Conservation (phyloP, 1,140 invertebrate species). For the Drosophila lacteicornis region DNA sequence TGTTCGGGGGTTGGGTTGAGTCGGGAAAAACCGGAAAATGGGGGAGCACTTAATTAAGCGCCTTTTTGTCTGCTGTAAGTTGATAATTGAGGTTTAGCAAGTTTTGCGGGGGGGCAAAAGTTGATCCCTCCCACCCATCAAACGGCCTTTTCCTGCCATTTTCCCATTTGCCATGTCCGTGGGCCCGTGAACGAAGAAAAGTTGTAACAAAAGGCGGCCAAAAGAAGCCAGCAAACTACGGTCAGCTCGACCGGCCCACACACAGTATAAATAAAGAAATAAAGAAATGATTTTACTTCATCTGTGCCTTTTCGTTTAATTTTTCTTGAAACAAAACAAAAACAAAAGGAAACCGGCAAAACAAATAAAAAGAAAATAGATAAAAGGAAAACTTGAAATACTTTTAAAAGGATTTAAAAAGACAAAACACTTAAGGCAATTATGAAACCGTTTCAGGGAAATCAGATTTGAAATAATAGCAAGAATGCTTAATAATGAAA, state of each 20-base stretch:
- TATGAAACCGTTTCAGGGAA: not conserved
- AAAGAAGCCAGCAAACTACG: constrained; percentile 22
- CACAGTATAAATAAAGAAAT: constrained; percentile 22
- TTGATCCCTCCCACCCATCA: constrained; percentile 59
- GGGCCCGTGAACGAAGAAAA: constrained; percentile 38
- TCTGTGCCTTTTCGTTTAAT: constrained; percentile 10
- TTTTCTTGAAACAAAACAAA: constrained; percentile 6
- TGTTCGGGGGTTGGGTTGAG: not conserved
- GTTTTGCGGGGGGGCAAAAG: constrained; percentile 65
- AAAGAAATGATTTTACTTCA: constrained; percentile 1
- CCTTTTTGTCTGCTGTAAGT: constrained; percentile 74
- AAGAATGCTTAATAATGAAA: not conserved
- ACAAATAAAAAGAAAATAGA: not conserved
- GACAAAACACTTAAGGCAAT: not conserved
- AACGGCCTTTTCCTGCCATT: not conserved
- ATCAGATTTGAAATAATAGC: not conserved
- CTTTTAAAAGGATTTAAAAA: constrained; percentile 3
- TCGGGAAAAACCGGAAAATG: constrained; percentile 55
- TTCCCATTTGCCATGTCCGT: constrained; percentile 2
- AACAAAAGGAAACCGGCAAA: not conserved
- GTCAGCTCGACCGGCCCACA: not conserved
- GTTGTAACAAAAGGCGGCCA: constrained; percentile 40
- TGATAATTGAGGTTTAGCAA: constrained; percentile 74
- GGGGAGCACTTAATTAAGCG: constrained; percentile 75
- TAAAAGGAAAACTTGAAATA: not conserved